phyloP scores from a whole-genome alignment of 2,113 vertebrate genomes.

The Brachyistius frenatus region DNA sequence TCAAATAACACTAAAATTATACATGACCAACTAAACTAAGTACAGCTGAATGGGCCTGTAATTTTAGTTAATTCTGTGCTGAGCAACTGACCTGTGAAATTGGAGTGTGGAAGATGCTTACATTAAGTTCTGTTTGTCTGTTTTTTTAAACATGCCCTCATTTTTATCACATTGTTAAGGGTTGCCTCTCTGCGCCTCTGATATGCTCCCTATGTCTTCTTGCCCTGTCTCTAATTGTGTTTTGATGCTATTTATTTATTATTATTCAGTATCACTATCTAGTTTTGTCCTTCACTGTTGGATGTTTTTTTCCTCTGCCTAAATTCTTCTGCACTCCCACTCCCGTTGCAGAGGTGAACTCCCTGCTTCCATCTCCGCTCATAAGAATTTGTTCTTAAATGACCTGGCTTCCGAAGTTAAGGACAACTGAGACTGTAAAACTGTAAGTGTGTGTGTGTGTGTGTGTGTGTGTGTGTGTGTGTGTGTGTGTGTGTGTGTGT shows the following conservation, averaged over 20 bases:
- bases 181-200: background rate
- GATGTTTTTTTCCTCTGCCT: constrained; percentile 24
- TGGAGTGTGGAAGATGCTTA: constrained; percentile 6
- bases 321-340: constrained; percentile 1
- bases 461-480: too few relatives aligned
- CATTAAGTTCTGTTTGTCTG: constrained; percentile 18
- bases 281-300: constrained; percentile 30
- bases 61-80: background rate
- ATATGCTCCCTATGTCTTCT: constrained; percentile 23
- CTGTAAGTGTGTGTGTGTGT: constrained; percentile 16
- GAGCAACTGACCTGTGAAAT: background rate
- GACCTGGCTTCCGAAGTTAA: constrained; percentile 35
- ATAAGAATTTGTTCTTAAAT: constrained; percentile 29
- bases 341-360: constrained; percentile 1
- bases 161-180: constrained; percentile 16
- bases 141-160: background rate
- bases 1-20: constrained; percentile 5
- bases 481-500: too few relatives aligned
- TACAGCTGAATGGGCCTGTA: background rate
- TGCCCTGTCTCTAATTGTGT: background rate
- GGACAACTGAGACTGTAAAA: constrained; percentile 2
- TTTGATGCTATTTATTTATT: constrained; percentile 30
- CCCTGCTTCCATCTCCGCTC: background rate
- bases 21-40: background rate
- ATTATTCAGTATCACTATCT: constrained; percentile 26